Percentiles rank a stretch among this genome's conserved stretches.
These are phyloP conservation scores for Pharmacophagus antenor DNA, from an alignment of 2,888 invertebrate genomes.

Conservation along the genomic window DNA sequence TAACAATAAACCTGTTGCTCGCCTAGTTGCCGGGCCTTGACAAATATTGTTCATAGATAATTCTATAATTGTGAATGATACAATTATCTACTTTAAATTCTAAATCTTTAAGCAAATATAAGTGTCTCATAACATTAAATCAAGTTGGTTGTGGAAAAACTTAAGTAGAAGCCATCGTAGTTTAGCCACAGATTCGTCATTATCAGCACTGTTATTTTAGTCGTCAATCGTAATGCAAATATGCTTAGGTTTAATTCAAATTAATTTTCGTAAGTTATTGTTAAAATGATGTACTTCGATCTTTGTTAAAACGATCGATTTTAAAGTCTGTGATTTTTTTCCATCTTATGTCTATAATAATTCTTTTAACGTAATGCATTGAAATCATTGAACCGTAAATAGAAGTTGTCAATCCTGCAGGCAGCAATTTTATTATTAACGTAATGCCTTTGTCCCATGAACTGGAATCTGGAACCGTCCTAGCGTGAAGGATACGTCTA, in stretches of 20 bases:
- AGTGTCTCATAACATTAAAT: neutral
- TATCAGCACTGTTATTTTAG: neutral
- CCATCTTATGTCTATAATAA: neutral
- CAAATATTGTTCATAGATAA: slow-evolving; percentile 24
- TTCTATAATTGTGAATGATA: slow-evolving; percentile 15
- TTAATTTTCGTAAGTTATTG: too few relatives aligned
- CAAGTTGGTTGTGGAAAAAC: neutral
- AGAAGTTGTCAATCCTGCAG: slow-evolving; percentile 8
- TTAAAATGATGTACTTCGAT: too few relatives aligned
- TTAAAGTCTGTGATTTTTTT: neutral
- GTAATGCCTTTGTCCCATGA: slow-evolving; percentile 23
- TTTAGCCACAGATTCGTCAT: neutral
- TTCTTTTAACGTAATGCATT: neutral
- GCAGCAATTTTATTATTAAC: slow-evolving; percentile 5
- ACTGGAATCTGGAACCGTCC: slow-evolving; percentile 25
- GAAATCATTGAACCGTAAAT: slow-evolving; percentile 17
- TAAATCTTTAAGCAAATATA: neutral
- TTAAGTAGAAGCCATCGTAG: neutral
- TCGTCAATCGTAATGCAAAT: too few relatives aligned
- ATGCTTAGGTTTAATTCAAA: too few relatives aligned
- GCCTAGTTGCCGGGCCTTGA: slow-evolving; percentile 25
- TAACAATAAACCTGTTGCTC: slow-evolving; percentile 28
- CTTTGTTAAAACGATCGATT: neutral
- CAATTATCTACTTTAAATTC: slow-evolving; percentile 9
- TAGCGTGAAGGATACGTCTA: slow-evolving; percentile 29